A percentile compares a stretch with the other conserved stretches of the same genome.
Conservation (phyloP, 2,113 vertebrate species). For the Pomatorhinus ruficollis region DNA sequence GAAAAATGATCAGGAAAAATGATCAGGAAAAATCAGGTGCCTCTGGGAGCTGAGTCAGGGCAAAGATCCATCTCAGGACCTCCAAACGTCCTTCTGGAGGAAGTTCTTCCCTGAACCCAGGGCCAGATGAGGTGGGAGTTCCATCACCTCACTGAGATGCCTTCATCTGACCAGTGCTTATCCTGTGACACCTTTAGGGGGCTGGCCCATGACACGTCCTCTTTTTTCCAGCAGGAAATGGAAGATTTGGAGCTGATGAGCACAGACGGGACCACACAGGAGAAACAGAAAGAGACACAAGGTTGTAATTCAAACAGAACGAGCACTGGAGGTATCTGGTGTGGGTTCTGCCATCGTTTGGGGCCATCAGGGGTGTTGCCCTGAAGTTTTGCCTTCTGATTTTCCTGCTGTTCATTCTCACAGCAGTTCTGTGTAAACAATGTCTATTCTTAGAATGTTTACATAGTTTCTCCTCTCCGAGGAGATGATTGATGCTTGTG, state of each 20-base stretch:
- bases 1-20: neutral
- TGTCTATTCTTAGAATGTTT: too few species aligned
- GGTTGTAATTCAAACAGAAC: fast-evolving
- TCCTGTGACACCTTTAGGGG: neutral
- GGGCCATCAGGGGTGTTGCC: fast-evolving
- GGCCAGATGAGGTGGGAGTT: neutral
- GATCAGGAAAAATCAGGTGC: neutral
- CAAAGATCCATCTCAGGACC: neutral
- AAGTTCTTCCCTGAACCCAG: neutral
- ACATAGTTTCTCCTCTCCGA: too few species aligned
- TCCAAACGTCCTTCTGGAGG: neutral
- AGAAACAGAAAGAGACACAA: neutral
- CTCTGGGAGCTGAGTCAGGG: neutral
- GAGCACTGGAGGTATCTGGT: neutral
- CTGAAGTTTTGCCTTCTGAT: too few species aligned
- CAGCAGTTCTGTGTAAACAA: too few species aligned
- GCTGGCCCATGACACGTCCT: fast-evolving
- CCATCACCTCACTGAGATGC: neutral
- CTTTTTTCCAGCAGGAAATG: neutral
- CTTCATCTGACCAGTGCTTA: neutral
- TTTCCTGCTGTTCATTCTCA: too few species aligned
- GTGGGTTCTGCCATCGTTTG: neutral
- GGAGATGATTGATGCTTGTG: too few species aligned
- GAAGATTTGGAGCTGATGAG: neutral
- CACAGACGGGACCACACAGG: neutral